Conservation (phyloP, 1,140 invertebrate species). For the Neotoxoptera formosana region DNA sequence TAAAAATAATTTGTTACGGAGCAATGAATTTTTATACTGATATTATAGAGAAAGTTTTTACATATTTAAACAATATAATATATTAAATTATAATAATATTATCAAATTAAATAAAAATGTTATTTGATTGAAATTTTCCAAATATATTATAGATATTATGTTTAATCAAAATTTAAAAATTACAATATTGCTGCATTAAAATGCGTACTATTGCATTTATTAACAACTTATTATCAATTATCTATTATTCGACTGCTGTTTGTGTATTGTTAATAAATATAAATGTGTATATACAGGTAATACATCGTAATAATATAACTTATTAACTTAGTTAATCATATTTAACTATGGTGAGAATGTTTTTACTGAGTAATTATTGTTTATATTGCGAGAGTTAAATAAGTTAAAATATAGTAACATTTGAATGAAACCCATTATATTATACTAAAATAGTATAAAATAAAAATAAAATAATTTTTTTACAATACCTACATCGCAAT, state of each 20-base stretch:
- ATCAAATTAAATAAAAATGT: not conserved
- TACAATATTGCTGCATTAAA: too few species aligned
- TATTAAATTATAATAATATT: not conserved
- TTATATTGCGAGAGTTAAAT: not conserved
- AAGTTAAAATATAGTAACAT: not conserved
- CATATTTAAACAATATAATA: not conserved
- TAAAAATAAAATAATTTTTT: too few species aligned
- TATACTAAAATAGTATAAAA: too few species aligned
- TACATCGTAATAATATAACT: not conserved
- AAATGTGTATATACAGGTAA: not conserved
- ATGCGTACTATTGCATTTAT: not conserved
- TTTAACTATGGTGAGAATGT: not conserved
- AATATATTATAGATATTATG: not conserved
- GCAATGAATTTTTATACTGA: not conserved
- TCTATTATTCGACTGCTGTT: not conserved
- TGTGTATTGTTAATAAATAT: not conserved
- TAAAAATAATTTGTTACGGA: slow-evolving; percentile 39
- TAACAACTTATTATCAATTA: not conserved
- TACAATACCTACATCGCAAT: too few species aligned
- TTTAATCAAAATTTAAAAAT: too few species aligned
- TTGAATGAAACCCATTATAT: not conserved
- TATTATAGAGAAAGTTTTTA: not conserved
- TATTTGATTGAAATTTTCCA: not conserved
- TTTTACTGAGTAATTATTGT: not conserved
- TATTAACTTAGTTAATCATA: not conserved